phyloP scores from a whole-genome alignment of 1,140 invertebrate genomes.

The Bathynomus jamesi region DNA sequence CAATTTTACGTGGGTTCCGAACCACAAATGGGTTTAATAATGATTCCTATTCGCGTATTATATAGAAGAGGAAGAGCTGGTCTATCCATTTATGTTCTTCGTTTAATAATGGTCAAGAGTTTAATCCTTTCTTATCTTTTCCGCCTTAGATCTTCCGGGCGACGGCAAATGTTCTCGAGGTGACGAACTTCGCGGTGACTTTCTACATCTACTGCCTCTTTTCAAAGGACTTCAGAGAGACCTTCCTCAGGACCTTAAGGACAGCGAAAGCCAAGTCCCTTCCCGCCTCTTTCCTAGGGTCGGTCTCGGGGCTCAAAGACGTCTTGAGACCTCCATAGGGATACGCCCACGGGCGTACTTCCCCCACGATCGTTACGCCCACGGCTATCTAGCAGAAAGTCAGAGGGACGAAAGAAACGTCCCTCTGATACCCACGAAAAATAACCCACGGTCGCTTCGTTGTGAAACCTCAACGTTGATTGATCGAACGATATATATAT shows the following conservation, averaged over 20 bases:
- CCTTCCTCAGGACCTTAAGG: slow-evolving; percentile 49
- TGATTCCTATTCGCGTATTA: too few species aligned
- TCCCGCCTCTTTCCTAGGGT: slow-evolving; percentile 27
- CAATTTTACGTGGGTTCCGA: too few species aligned
- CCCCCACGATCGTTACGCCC: background rate
- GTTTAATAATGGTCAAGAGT: too few species aligned
- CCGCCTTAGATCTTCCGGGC: slow-evolving; percentile 62
- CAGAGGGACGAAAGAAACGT: background rate
- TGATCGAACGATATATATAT: background rate
- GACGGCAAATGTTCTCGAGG: slow-evolving; percentile 61
- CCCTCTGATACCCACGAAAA: background rate
- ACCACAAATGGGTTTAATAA: too few species aligned
- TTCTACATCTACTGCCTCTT: slow-evolving; percentile 73
- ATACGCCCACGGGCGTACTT: slow-evolving; percentile 23
- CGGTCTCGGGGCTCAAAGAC: slow-evolving; percentile 31
- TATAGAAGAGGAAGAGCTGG: too few species aligned
- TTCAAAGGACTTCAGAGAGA: slow-evolving; percentile 64
- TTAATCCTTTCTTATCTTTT: too few species aligned
- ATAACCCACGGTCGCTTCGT: background rate
- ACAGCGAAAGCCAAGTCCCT: slow-evolving; percentile 26
- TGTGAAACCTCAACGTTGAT: background rate
- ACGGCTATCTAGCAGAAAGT: background rate
- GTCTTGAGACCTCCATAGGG: slow-evolving; percentile 35
- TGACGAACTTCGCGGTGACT: slow-evolving; percentile 66
- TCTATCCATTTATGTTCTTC: too few species aligned